Percentiles rank a stretch among this genome's conserved stretches.
Evolutionary conservation across 2,113 vertebrate species (phyloP).

Genomic region (Synodontis membranacea): DNA sequence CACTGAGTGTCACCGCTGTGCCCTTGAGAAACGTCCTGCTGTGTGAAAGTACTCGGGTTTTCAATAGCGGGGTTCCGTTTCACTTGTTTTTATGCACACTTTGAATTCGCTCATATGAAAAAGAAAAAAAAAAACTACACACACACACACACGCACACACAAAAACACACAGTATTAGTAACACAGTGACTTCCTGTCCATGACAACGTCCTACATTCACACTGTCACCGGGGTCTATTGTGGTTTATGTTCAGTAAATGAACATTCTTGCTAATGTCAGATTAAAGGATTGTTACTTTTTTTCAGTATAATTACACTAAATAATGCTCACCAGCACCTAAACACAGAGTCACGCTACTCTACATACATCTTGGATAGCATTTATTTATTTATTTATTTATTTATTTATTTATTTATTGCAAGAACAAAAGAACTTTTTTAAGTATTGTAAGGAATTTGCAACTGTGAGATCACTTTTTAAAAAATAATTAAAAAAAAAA

Average conservation of each 20-base stretch:
- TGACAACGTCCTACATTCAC: background rate
- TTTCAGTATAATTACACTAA: too few species aligned
- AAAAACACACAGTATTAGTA: background rate
- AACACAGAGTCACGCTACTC: too few species aligned
- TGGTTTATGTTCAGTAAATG: background rate
- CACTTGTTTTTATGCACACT: background rate
- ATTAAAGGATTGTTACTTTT: too few species aligned
- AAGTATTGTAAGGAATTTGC: too few species aligned
- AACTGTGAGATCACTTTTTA: background rate
- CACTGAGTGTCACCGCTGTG: constrained; percentile 18
- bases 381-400: too few species aligned
- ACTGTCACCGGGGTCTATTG: background rate
- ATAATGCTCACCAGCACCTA: too few species aligned
- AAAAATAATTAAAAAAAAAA: too few species aligned
- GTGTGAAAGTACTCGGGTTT: background rate
- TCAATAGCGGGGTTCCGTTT: background rate
- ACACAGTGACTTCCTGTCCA: background rate
- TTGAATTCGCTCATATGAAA: background rate
- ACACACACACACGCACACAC: background rate
- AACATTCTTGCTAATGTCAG: background rate
- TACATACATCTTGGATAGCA: too few species aligned
- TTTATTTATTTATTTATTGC: too few species aligned
- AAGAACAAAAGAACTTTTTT: too few species aligned
- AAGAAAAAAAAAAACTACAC: background rate
- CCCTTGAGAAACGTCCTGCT: constrained; percentile 8